A percentile compares a stretch with the other conserved stretches of the same genome.
Conservation (phyloP, 2,888 invertebrate genomes). For the Heliconius erato region DNA sequence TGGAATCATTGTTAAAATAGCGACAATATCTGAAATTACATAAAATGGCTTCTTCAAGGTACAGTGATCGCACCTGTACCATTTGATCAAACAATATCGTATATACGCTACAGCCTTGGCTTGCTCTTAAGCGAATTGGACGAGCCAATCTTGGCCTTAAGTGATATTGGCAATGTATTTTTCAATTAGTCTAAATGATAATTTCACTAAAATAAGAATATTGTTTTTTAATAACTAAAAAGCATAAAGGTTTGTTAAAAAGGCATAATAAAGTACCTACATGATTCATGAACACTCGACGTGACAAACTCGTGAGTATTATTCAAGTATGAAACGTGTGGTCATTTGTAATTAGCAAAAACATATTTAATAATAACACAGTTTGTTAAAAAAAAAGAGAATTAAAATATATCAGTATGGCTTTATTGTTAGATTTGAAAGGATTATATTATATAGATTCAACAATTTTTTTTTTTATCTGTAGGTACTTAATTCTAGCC, state of each 20-base stretch:
- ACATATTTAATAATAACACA: too few species aligned
- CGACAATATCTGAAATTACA: constrained; percentile 37
- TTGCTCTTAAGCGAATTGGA: constrained; percentile 27
- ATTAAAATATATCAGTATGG: too few species aligned
- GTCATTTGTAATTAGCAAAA: background rate
- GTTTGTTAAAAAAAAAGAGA: too few species aligned
- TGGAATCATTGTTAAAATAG: background rate
- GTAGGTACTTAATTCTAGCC: too few species aligned
- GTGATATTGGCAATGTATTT: background rate
- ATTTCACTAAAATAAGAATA: background rate
- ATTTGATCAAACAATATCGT: constrained; percentile 46
- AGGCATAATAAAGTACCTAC: too few species aligned
- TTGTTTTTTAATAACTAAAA: background rate
- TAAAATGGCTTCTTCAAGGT: constrained; percentile 51
- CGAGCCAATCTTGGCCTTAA: constrained; percentile 5
- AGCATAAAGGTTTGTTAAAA: background rate
- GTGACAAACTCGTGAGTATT: background rate
- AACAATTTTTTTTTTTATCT: background rate
- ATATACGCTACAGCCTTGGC: constrained; percentile 47
- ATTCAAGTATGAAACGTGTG: background rate
- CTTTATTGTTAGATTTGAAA: too few species aligned
- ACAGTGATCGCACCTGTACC: constrained; percentile 53
- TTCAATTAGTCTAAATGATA: background rate
- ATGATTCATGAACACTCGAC: constrained; percentile 17
- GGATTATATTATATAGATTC: background rate